These are phyloP conservation scores for Potamilus streckersoni DNA, from an alignment of 1,140 invertebrate species.

Conservation along the genomic window DNA sequence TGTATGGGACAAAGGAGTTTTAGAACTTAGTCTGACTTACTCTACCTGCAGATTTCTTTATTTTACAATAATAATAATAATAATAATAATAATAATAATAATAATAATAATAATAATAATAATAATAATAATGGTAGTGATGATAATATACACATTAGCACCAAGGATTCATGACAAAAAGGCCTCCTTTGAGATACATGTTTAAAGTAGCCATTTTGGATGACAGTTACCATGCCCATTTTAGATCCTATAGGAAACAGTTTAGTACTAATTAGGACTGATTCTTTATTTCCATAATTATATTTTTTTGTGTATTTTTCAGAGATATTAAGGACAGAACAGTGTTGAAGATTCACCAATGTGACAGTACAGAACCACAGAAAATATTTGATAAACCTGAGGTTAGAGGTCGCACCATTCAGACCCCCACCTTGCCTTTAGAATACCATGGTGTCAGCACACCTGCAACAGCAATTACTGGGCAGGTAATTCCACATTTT, in stretches of 20 bases:
- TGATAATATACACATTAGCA: too few relatives aligned
- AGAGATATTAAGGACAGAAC: slow-evolving; percentile 65
- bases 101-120: too few relatives aligned
- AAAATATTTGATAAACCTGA: slow-evolving; percentile 46
- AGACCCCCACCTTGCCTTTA: slow-evolving; percentile 14
- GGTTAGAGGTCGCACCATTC: slow-evolving; percentile 52
- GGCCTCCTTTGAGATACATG: too few relatives aligned
- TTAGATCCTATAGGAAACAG: background rate
- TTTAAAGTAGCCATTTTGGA: too few relatives aligned
- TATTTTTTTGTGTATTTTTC: slow-evolving; percentile 9
- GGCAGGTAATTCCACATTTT: slow-evolving; percentile 24
- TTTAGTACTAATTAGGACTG: background rate
- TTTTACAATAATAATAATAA: too few relatives aligned
- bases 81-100: too few relatives aligned
- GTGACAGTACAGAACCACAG: slow-evolving; percentile 58
- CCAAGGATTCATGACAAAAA: too few relatives aligned
- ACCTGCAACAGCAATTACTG: slow-evolving; percentile 40
- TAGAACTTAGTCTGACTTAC: too few relatives aligned
- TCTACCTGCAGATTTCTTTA: too few relatives aligned
- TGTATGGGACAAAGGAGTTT: too few relatives aligned
- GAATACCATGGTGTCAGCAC: slow-evolving; percentile 27
- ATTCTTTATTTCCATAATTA: background rate
- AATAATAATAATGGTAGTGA: too few relatives aligned
- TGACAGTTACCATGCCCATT: too few relatives aligned
- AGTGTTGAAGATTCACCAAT: slow-evolving; percentile 61